These are phyloP conservation scores for Sicus ferrugineus DNA, from an alignment of 2,888 invertebrate species.

Conservation along the genomic window DNA sequence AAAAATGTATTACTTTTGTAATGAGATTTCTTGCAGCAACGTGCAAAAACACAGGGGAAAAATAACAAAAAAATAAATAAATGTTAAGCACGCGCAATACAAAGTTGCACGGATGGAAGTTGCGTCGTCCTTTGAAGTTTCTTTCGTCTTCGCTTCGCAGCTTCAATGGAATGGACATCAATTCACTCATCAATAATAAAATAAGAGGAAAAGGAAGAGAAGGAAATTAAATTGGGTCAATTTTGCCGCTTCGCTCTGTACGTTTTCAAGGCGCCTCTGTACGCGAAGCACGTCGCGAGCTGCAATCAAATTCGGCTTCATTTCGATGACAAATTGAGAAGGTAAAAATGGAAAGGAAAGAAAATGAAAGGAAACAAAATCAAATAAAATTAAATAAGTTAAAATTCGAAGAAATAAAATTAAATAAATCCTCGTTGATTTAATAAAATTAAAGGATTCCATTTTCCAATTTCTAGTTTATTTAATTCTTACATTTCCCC, in stretches of 20 bases:
- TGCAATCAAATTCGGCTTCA: slow-evolving; percentile 62
- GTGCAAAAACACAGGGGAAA: background rate
- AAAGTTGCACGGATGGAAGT: background rate
- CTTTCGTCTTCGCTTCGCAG: background rate
- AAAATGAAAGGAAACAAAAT: too few relatives aligned
- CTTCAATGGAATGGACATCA: slow-evolving; percentile 31
- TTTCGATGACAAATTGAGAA: slow-evolving; percentile 58
- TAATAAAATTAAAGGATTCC: background rate
- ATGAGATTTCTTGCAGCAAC: slow-evolving; percentile 20
- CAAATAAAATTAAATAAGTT: too few relatives aligned
- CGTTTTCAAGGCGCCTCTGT: slow-evolving; percentile 31
- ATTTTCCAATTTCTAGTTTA: background rate
- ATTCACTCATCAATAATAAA: slow-evolving; percentile 12
- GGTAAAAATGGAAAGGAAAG: background rate
- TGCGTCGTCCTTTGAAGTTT: background rate
- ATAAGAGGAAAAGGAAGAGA: background rate
- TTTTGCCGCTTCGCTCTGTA: slow-evolving; percentile 2
- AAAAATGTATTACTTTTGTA: slow-evolving; percentile 29
- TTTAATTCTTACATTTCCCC: background rate
- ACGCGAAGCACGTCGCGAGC: slow-evolving; percentile 40
- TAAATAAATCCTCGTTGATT: background rate
- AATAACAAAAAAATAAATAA: background rate
- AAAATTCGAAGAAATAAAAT: too few relatives aligned
- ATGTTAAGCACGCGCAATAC: background rate
- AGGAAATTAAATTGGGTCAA: slow-evolving; percentile 25